Conservation (phyloP, 2,797 vertebrate genomes). For the Rhinogobio ventralis region DNA sequence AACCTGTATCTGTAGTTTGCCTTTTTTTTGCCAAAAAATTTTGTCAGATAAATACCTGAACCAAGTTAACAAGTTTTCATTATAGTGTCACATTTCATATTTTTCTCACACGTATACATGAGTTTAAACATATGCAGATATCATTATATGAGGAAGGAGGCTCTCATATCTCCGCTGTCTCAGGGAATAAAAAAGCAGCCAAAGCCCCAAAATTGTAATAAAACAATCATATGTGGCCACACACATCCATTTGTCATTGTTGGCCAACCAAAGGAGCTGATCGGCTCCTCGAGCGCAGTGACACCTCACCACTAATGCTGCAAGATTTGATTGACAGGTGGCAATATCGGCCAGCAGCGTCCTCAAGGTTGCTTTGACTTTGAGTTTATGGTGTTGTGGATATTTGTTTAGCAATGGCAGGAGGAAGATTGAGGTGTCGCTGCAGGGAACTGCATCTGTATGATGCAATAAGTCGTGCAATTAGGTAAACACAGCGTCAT, state of each 20-base stretch:
- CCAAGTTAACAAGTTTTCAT: not conserved
- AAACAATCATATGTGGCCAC: not conserved
- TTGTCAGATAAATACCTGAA: not conserved
- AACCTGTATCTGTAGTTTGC: not conserved
- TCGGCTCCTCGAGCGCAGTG: not conserved
- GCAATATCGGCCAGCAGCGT: conserved; percentile 52
- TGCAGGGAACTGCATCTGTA: conserved; percentile 65
- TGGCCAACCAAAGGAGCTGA: not conserved
- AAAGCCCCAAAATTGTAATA: not conserved
- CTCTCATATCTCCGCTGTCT: not conserved
- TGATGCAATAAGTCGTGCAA: conserved; percentile 71
- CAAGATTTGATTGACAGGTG: conserved; percentile 52
- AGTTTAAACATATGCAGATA: not conserved
- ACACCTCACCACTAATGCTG: conserved; percentile 19
- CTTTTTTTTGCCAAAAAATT: not conserved
- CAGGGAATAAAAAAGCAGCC: not conserved
- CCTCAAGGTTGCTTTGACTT: conserved; percentile 47
- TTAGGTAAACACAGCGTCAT: conserved; percentile 66
- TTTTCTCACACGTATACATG: not conserved
- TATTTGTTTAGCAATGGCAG: conserved; percentile 19
- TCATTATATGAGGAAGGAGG: not conserved
- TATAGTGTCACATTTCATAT: not conserved
- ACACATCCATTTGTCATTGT: conserved; percentile 15
- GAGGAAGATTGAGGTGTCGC: conserved; percentile 40
- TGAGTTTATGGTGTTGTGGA: conserved; percentile 24